A percentile compares a stretch with the other conserved stretches of the same genome.
Conservation (phyloP, 2,113 vertebrate genomes). For the Oryzias javanicus region DNA sequence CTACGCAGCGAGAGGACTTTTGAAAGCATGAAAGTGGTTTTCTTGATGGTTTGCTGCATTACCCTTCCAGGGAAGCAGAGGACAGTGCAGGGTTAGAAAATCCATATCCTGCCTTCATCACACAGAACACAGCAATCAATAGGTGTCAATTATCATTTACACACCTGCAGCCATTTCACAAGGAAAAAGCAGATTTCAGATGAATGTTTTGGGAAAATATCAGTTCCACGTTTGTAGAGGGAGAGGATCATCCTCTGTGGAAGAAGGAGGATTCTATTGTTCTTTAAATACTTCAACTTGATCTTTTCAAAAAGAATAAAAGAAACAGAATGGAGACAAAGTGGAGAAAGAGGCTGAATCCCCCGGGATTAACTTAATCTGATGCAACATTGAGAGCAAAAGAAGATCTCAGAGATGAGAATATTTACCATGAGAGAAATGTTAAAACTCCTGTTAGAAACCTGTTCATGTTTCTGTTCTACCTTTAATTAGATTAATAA, state of each 20-base stretch:
- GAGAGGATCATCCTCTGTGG: conserved; percentile 9
- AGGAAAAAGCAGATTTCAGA: conserved; percentile 71
- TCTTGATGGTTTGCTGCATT: conserved; percentile 14
- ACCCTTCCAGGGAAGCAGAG: conserved; percentile 30
- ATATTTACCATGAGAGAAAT: conserved; percentile 15
- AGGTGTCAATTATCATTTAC: conserved; percentile 78
- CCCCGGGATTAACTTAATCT: conserved; percentile 42
- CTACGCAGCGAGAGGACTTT: conserved; percentile 19
- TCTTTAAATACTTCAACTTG: neutral
- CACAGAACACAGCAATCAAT: conserved; percentile 74
- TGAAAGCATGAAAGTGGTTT: conserved; percentile 11
- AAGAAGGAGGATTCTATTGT: too few species aligned
- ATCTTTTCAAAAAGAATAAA: too few species aligned
- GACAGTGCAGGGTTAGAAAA: conserved; percentile 53
- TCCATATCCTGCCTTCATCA: conserved; percentile 66
- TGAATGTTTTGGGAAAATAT: conserved; percentile 77
- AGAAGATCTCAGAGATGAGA: conserved; percentile 11
- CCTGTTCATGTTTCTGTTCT: too few species aligned
- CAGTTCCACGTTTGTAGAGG: conserved; percentile 68
- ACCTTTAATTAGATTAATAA: too few species aligned
- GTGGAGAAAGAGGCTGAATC: too few species aligned
- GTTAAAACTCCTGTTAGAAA: too few species aligned
- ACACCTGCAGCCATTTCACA: conserved; percentile 69
- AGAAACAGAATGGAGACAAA: too few species aligned
- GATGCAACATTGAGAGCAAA: neutral